A percentile compares a stretch with the other conserved stretches of the same genome.
phyloP scores from a whole-genome alignment of 1,140 invertebrate genomes.

The Achatina immaculata region DNA sequence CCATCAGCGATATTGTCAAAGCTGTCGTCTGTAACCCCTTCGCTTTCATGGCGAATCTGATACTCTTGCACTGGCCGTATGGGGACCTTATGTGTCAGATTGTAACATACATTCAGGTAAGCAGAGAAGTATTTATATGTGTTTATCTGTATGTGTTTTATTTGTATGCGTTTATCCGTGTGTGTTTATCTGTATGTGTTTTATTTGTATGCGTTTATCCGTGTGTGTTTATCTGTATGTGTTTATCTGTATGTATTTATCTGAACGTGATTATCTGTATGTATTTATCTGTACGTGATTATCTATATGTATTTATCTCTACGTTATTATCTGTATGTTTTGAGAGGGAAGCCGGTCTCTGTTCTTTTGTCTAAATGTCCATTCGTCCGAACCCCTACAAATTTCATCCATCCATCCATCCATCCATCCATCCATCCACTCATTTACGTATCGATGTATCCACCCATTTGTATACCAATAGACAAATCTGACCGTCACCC shows the following conservation, averaged over 20 bases:
- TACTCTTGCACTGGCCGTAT: constrained; percentile 88
- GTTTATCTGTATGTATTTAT: constrained; percentile 8
- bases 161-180: too few species aligned
- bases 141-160: background rate
- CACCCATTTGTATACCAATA: constrained; percentile 18
- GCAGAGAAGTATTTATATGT: constrained; percentile 64
- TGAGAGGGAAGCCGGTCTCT: background rate
- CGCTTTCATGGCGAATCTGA: constrained; percentile 81
- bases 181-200: too few species aligned
- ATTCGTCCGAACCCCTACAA: background rate
- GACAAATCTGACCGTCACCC: background rate
- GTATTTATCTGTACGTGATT: background rate
- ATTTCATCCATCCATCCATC: background rate
- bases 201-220: background rate
- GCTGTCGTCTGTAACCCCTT: constrained; percentile 48
- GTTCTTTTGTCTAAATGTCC: background rate
- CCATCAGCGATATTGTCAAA: constrained; percentile 82
- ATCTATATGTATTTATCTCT: background rate
- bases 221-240: constrained; percentile 2
- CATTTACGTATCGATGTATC: constrained; percentile 23
- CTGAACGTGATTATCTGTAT: constrained; percentile 3
- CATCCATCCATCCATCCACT: constrained; percentile 26
- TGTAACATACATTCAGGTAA: constrained; percentile 84
- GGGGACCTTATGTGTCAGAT: constrained; percentile 90
- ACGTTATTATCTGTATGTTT: background rate